Evolutionary conservation across 2,888 invertebrate genomes (phyloP), one percentile per base, ranked within the genome.

Genomic region (Dendrolimus pini): DNA sequence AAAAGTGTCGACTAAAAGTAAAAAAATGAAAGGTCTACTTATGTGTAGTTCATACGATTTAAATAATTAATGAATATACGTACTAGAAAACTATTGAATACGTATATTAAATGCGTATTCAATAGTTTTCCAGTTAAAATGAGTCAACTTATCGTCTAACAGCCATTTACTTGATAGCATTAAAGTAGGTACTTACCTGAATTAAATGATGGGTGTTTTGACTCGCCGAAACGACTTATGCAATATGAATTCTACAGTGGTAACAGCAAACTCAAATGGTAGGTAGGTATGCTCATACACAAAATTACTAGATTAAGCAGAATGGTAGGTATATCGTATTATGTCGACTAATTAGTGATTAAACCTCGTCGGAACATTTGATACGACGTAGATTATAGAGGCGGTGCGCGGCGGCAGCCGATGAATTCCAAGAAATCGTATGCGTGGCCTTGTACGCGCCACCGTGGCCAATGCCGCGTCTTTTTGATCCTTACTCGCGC

Each of bases 381-480:
- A 41, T 8, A 18, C 7, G n/a, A 52, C 10, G 52, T 52, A 55
- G 14, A 41, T 13, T 41, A 41, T 13, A 53, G 42, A 18, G 52
- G 56, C 13, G 42, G 52, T 54, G 56, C 58, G 56, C 60, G 66
- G 57, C 60, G 60, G 54, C 47, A 47, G 54, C 47, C 41, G 57
- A 18, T 56, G 54, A 59, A 66, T 74, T 74, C 74, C 61, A 61
- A 69, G 69, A 72, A 72, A 65, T 65, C 61, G 63, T 47, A 47
- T 63, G 57, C 58, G 56, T 61, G 64, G 62, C 68, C 71, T 71
- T 70, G 68, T 62, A 6, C 30, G 56, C 63, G 62, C 61, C 62
- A 47, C 42, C 13, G 30, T 41, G 30, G 13, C 9, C 54, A 41
- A 14, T 6, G 8, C 30, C 9, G 52, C 54, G 54, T 54, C 41